A percentile compares a stretch with the other conserved stretches of the same genome.
phyloP scores from a whole-genome alignment of 2,888 invertebrate genomes.

The Taenaris catops region DNA sequence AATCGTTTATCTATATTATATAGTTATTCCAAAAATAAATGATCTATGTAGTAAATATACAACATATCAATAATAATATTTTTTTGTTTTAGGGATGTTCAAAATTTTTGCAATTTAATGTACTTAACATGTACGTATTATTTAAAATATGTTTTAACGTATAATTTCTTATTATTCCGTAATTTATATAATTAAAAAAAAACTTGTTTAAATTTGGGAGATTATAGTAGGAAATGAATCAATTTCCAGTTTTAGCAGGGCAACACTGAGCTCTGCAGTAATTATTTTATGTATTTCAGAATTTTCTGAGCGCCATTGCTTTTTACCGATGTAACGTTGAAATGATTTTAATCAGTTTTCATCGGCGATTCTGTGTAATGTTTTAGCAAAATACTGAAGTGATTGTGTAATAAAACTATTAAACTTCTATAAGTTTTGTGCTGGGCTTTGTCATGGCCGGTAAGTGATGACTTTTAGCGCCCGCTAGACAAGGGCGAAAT shows the following conservation, averaged over 20 bases:
- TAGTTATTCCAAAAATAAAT: too few relatives aligned
- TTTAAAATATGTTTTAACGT: too few relatives aligned
- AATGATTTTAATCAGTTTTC: constrained; percentile 81
- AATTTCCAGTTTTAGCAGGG: constrained; percentile 36
- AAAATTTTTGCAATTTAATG: too few relatives aligned
- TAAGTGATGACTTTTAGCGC: constrained; percentile 83
- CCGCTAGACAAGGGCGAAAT: constrained; percentile 79
- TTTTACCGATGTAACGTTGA: constrained; percentile 79
- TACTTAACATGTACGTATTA: too few relatives aligned
- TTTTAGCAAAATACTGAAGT: constrained; percentile 73
- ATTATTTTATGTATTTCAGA: constrained; percentile 73
- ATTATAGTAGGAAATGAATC: constrained; percentile 30
- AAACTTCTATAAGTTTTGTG: constrained; percentile 77
- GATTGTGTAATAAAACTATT: constrained; percentile 75
- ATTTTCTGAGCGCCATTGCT: constrained; percentile 79
- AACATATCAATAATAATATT: not conserved
- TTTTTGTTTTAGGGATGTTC: not conserved
- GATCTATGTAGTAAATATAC: too few relatives aligned
- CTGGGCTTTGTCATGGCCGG: constrained; percentile 89
- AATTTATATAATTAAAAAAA: too few relatives aligned
- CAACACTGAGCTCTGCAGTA: constrained; percentile 68
- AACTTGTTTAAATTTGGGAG: not conserved
- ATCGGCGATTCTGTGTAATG: constrained; percentile 79
- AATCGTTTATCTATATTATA: too few relatives aligned
- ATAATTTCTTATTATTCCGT: too few relatives aligned